Base-by-base conservation (phyloP, 1,140 invertebrate species). In the Drosophila serrata region DNA sequence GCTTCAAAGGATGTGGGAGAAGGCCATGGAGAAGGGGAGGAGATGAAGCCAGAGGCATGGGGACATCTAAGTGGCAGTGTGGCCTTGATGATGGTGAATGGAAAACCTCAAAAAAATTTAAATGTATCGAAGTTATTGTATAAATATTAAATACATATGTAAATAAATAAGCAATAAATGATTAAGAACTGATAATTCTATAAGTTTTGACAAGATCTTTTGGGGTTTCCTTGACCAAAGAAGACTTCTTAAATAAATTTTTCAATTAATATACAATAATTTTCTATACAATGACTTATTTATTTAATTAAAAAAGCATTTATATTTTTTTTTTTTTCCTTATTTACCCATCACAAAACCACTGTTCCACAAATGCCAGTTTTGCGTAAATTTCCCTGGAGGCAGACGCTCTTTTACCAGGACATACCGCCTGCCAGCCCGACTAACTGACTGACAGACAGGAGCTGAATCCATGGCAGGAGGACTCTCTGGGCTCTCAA, bases 321-420 rank as follows among this genome's bases (percentile, higher is more conserved):
- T 2, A 3, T 6, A 24, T 13, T 1, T 3, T n/a, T 8, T 45
- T 57, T n/a, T 2, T 4, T 17, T n/a, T 15, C 8, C 2, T 8
- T 33, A 45, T 37, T 6, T 22, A 12, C 11, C 11, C 2, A 3
- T 7, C 6, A 15, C 46, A 8, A 15, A 42, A 12, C 59, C 65
- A 72, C 7, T 42, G 46, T 79, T 17, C 43, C 42, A 61, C 45
- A 40, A 60, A 61, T 53, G 31, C 35, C 49, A 77, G 74, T 67
- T 68, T 55, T 55, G 68, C 42, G 63, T 61, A 88, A 90, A 88
- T 88, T 88, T 88, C 84, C 85, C 84, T 72, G 33, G 84, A 79
- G 82, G 76, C 79, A 68, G 59, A 46, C 46, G 33, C 29, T 65
- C 62, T 39, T 67, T 53, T 51, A 42, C 46, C 65, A 69, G 65